Percentiles rank a stretch among this genome's conserved stretches.
Conservation (phyloP, 2,888 invertebrate genomes). For the Cactoblastis cactorum region DNA sequence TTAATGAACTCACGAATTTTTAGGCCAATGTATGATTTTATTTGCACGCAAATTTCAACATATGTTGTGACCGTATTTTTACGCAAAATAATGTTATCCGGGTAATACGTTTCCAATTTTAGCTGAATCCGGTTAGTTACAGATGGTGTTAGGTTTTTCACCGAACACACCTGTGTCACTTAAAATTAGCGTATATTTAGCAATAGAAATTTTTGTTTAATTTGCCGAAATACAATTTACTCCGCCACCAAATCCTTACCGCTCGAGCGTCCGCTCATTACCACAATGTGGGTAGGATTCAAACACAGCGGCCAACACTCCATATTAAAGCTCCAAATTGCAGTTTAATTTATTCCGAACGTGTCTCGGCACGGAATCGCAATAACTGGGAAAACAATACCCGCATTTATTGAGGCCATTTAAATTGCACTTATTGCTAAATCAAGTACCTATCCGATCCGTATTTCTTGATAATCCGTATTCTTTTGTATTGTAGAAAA, state of each 20-base stretch:
- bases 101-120: too few species aligned
- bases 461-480: conserved; percentile 6
- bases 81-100: too few species aligned
- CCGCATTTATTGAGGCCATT: conserved; percentile 59
- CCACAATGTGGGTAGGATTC: not conserved
- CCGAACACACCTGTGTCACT: too few species aligned
- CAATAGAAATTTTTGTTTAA: not conserved
- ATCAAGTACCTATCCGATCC: conserved; percentile 22
- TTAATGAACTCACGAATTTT: too few species aligned
- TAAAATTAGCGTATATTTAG: too few species aligned
- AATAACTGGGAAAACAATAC: conserved; percentile 74
- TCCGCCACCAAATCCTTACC: not conserved
- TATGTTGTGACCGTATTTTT: too few species aligned
- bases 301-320: conserved; percentile 47
- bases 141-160: too few species aligned
- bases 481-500: not conserved
- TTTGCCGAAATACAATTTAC: not conserved
- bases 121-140: too few species aligned
- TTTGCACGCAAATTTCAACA: too few species aligned
- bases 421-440: conserved; percentile 53
- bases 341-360: conserved; percentile 77
- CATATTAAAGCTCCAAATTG: conserved; percentile 77
- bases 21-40: too few species aligned
- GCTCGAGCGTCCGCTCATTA: conserved; percentile 5
- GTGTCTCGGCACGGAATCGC: conserved; percentile 76